Evolutionary conservation across 2,888 invertebrate species (phyloP).

Genomic region (Caenorhabditis sinica): DNA sequence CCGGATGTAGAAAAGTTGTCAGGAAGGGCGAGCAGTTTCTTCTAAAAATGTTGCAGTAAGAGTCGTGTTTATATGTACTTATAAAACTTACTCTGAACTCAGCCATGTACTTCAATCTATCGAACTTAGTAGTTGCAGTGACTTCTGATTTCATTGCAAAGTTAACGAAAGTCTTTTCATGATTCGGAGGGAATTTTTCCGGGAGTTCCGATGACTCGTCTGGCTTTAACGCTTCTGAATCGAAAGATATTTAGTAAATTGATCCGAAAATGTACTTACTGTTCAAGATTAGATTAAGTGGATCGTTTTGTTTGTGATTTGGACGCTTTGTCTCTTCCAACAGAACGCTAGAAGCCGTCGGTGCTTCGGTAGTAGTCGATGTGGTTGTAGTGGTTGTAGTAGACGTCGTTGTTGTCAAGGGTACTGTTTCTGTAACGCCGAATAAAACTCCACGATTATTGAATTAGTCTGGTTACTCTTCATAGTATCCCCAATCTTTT

Average conservation of each 20-base stretch:
- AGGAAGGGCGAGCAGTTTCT: constrained; percentile 55
- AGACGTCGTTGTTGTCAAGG: constrained; percentile 4
- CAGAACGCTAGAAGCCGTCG: neutral
- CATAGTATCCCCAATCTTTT: constrained; percentile 12
- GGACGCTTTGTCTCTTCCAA: constrained; percentile 29
- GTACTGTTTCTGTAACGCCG: constrained; percentile 21
- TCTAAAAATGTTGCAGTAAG: constrained; percentile 35
- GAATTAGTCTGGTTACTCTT: too few species aligned
- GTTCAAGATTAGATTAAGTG: constrained; percentile 56
- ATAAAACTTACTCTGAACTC: constrained; percentile 51
- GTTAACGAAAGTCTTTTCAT: constrained; percentile 52
- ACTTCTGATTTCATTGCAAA: constrained; percentile 56
- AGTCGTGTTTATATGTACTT: neutral
- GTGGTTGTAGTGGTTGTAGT: constrained; percentile 15
- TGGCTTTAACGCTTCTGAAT: constrained; percentile 60
- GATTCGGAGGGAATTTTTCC: constrained; percentile 55
- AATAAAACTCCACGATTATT: too few species aligned
- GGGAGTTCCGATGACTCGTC: constrained; percentile 54
- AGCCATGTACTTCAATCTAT: constrained; percentile 69
- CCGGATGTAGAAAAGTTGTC: constrained; percentile 41
- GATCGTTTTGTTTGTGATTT: constrained; percentile 48
- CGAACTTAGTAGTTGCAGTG: constrained; percentile 66
- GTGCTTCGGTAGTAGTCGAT: neutral
- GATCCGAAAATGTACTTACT: constrained; percentile 22
- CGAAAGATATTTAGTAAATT: neutral